Base-by-base conservation (phyloP, 2,797 vertebrate species). In the Botia kubotai region DNA sequence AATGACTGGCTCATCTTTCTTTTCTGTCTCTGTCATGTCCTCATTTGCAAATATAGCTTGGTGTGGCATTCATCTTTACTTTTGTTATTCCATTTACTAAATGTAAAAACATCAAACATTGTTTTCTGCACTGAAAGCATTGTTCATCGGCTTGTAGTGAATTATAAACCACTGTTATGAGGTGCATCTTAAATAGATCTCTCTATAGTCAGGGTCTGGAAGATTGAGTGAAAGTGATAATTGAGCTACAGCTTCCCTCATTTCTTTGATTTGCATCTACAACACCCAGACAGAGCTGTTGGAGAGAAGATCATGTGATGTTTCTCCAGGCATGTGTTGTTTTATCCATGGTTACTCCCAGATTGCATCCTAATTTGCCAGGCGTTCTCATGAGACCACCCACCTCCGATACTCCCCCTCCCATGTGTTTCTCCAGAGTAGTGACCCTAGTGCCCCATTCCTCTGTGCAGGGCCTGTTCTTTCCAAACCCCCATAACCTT, bases 311-410 rank as follows among this genome's bases (percentile, higher is more conserved):
- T 46, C 48, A 12, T 76, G 33, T 80, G 62, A 21, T 13, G 48
- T 74, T 78, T 72, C 75, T 78, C 77, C 46, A 83, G 73, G 39
- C 63, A 60, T 75, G 46, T 77, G 58, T 75, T 84, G 39, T 67
- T 78, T 76, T 81, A 83, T 73, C 82, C 85, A 87, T 86, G 83
- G 81, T 81, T 87, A 86, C 86, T 67, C 33, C 52, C 81, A 77
- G 67, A 69, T 86, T 84, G 81, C 85, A 86, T 89, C 81, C 85
- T 87, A 87, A 84, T 89, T 86, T 81, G 21, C 68, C 33, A 39
- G 75, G 68, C 60, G 6, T 79, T 79, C 83, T 78, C 85, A 80
- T 72, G 78, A 67, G 83, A 82, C 80, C 57, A 62, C 52, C 77
- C 76, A 76, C 57, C 55, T 69, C 69, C 72, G 62, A 36, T 48